Percentiles rank a stretch among this genome's conserved stretches.
Conservation (phyloP, 2,113 vertebrate genomes). For the Rousettus leschenaultii region DNA sequence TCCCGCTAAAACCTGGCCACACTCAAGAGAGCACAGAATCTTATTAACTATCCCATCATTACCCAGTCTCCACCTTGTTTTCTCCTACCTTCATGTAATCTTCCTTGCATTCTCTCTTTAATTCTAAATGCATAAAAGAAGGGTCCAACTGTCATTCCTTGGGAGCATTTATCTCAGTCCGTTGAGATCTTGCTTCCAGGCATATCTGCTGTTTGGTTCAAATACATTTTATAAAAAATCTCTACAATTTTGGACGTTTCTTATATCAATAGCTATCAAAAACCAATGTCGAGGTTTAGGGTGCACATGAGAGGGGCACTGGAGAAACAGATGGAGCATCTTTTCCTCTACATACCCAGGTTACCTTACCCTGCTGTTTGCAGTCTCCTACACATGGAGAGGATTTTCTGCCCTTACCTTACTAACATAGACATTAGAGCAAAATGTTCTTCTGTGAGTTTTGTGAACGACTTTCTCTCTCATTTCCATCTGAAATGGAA, state of each 20-base stretch:
- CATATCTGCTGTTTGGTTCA: neutral
- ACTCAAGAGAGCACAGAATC: neutral
- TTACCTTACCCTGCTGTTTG: rapidly evolving
- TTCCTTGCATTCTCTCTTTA: neutral
- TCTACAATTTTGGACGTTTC: neutral
- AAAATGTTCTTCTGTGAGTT: neutral
- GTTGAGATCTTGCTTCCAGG: neutral
- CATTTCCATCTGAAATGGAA: neutral
- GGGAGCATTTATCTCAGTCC: neutral
- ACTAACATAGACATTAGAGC: neutral
- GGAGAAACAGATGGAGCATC: neutral
- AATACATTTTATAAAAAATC: neutral
- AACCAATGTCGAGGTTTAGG: neutral
- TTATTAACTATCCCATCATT: neutral
- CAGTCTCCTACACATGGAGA: neutral
- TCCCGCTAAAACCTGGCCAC: neutral
- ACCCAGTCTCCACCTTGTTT: neutral
- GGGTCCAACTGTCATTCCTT: neutral
- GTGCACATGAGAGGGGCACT: rapidly evolving
- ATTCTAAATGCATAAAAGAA: neutral
- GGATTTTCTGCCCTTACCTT: neutral
- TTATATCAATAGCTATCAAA: neutral
- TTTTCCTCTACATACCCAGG: neutral
- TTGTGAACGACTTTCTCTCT: neutral
- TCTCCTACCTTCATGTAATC: neutral